phyloP scores from a whole-genome alignment of 2,888 invertebrate genomes.

The Corythucha ciliata region DNA sequence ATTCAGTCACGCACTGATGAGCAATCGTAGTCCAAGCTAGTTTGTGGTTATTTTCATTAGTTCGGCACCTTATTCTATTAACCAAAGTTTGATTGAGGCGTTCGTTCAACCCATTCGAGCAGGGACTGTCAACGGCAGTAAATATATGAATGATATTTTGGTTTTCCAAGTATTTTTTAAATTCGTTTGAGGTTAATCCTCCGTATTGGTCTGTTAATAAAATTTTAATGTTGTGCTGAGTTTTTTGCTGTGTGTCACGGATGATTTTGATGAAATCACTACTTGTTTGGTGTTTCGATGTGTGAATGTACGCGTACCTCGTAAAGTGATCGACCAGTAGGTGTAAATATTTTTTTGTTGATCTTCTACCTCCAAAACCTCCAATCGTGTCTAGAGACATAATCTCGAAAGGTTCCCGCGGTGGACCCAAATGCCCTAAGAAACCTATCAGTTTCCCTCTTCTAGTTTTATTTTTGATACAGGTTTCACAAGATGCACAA shows the following conservation, averaged over 20 bases:
- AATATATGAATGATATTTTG: slow-evolving; percentile 31
- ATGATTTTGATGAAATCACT: slow-evolving; percentile 34
- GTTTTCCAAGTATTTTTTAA: slow-evolving; percentile 32
- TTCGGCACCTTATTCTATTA: slow-evolving; percentile 26
- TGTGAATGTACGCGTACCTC: slow-evolving; percentile 34
- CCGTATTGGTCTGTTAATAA: slow-evolving; percentile 35
- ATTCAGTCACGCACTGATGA: slow-evolving; percentile 1
- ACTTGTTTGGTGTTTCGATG: slow-evolving; percentile 35
- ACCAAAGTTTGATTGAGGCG: slow-evolving; percentile 33
- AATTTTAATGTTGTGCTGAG: slow-evolving; percentile 20
- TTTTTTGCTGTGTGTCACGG: slow-evolving; percentile 19
- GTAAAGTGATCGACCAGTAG: slow-evolving; percentile 29
- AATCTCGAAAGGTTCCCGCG: slow-evolving; percentile 36
- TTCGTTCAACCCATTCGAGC: slow-evolving; percentile 33
- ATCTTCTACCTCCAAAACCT: slow-evolving; percentile 35
- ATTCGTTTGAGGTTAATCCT: slow-evolving; percentile 35
- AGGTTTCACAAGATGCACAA: slow-evolving; percentile 20
- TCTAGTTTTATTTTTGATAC: slow-evolving; percentile 17
- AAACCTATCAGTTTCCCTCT: slow-evolving; percentile 6
- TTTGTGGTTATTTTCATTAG: not conserved
- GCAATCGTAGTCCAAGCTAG: slow-evolving; percentile 3
- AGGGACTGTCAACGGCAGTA: slow-evolving; percentile 32
- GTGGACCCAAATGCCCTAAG: slow-evolving; percentile 34
- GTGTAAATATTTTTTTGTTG: slow-evolving; percentile 37
- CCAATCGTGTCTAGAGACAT: slow-evolving; percentile 38